Evolutionary conservation across 2,797 vertebrate species (phyloP).

Genomic region (Enteromius unitaeniatus): DNA sequence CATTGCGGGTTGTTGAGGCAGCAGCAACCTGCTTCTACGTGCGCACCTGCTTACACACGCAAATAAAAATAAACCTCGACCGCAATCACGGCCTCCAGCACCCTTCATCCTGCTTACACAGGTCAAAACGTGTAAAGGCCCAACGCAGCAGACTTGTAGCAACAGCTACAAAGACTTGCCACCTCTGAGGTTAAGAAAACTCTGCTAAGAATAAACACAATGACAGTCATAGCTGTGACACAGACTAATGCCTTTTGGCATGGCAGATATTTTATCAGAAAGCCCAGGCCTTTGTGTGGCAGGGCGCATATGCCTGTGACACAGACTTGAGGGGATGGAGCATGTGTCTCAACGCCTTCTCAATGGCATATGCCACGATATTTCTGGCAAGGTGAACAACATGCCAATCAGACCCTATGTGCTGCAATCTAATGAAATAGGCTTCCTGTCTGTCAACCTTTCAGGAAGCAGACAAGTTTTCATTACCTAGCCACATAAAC

Average conservation of each 20-base stretch:
- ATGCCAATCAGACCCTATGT: constrained; percentile 67
- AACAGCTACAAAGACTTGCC: constrained; percentile 63
- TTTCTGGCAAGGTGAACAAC: constrained; percentile 58
- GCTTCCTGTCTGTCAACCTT: constrained; percentile 68
- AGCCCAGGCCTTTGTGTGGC: constrained; percentile 34
- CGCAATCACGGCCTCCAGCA: neutral
- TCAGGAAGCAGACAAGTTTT: constrained; percentile 67
- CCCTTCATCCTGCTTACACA: constrained; percentile 41
- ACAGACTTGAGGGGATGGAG: neutral
- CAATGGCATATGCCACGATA: constrained; percentile 59
- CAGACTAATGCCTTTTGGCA: constrained; percentile 55
- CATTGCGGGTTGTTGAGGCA: constrained; percentile 49
- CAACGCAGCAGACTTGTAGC: constrained; percentile 43
- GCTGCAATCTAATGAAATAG: constrained; percentile 71
- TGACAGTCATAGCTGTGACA: constrained; percentile 46
- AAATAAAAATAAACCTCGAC: constrained; percentile 39
- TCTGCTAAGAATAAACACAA: constrained; percentile 16
- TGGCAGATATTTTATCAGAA: constrained; percentile 40
- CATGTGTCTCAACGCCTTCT: constrained; percentile 48
- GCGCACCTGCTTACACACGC: constrained; percentile 39
- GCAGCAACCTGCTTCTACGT: constrained; percentile 26
- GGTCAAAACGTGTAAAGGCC: constrained; percentile 38
- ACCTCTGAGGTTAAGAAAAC: constrained; percentile 55
- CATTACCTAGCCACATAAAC: constrained; percentile 67
- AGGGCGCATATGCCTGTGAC: constrained; percentile 40